Evolutionary conservation across 2,113 vertebrate species (phyloP).

Genomic region (Alethe castanea): DNA sequence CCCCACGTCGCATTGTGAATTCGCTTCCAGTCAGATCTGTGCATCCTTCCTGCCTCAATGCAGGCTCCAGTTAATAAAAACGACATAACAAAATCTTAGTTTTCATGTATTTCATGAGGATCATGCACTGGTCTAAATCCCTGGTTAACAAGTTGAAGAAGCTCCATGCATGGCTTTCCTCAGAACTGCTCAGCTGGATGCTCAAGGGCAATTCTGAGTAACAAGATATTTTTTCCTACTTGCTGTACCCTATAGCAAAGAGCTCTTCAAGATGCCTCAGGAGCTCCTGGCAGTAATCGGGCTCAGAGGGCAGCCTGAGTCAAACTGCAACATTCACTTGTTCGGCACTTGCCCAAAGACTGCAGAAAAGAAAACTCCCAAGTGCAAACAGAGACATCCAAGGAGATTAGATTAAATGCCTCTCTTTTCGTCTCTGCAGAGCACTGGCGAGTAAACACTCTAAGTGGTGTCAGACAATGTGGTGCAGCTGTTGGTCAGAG

Average conservation of each 20-base stretch:
- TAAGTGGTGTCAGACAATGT: constrained; percentile 55
- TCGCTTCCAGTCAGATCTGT: neutral
- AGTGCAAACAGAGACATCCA: constrained; percentile 25
- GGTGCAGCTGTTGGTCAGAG: constrained; percentile 74
- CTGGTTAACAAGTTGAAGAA: neutral
- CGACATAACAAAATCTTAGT: neutral
- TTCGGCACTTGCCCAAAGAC: constrained; percentile 38
- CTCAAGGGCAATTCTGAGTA: neutral
- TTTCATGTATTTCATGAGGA: neutral
- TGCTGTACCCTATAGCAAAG: neutral
- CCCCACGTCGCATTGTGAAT: rapidly evolving
- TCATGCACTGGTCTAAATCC: neutral
- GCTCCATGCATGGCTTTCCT: neutral
- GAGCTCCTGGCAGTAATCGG: neutral
- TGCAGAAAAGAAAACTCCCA: constrained; percentile 16
- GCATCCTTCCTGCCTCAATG: rapidly evolving
- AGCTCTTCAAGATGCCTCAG: neutral
- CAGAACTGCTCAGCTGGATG: neutral
- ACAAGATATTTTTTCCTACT: neutral
- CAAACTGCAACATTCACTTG: constrained; percentile 38
- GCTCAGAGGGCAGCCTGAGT: neutral
- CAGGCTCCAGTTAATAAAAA: neutral
- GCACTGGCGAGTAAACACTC: constrained; percentile 66
- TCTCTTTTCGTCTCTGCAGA: constrained; percentile 70
- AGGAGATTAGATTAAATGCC: constrained; percentile 71